A percentile compares a stretch with the other conserved stretches of the same genome.
These are phyloP conservation scores for Hassar affinis DNA, from an alignment of 2,113 vertebrate genomes.

Conservation along the genomic window DNA sequence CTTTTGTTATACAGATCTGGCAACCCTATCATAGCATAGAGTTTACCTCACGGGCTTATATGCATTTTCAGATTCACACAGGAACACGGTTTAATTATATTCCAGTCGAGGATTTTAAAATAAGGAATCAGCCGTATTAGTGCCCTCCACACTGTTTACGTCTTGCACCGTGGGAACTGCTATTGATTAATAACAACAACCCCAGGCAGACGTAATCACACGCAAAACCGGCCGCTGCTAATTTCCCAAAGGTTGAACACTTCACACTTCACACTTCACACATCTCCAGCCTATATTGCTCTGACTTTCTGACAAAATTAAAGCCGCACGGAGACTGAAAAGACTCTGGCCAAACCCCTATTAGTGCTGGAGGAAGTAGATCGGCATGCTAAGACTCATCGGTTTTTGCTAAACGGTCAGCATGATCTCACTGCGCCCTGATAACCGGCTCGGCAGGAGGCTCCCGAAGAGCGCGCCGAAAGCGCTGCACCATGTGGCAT, in stretches of 20 bases:
- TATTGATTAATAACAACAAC: not conserved
- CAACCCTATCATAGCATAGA: not conserved
- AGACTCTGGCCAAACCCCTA: not conserved
- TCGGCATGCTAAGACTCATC: not conserved
- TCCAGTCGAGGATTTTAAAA: not conserved
- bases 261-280: not conserved
- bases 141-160: not conserved
- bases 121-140: not conserved
- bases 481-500: constrained; percentile 64
- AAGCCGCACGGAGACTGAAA: not conserved
- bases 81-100: not conserved
- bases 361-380: not conserved
- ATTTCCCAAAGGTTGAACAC: not conserved
- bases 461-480: constrained; percentile 46
- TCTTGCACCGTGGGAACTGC: not conserved
- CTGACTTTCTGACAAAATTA: not conserved
- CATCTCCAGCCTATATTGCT: not conserved
- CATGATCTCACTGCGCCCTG: constrained; percentile 58
- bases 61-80: not conserved
- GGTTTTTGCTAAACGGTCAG: constrained; percentile 32
- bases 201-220: not conserved
- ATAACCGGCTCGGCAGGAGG: constrained; percentile 15
- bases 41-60: not conserved
- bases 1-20: not conserved
- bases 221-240: not conserved